Conservation (phyloP, 37 sponge, comb jelly and placozoan genomes). For the Trichoplax adhaerens region DNA sequence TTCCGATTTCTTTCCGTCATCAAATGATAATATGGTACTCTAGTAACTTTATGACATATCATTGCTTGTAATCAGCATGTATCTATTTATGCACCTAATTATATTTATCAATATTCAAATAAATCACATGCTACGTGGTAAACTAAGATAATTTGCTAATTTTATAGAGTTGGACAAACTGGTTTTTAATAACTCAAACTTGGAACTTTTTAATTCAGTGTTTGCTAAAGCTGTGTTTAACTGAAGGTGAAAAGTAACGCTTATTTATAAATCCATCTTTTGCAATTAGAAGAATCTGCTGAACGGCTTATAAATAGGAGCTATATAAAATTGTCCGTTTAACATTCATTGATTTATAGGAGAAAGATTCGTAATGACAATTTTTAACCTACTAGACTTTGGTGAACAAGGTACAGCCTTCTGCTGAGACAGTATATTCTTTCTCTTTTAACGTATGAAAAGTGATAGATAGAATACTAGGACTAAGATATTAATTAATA, state of each 20-base stretch:
- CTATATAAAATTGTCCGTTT: background rate
- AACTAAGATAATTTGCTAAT: too few relatives aligned
- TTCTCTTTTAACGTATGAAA: background rate
- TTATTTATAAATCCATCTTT: background rate
- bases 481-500: too few relatives aligned
- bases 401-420: constrained; percentile 63
- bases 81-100: too few relatives aligned
- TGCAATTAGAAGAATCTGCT: background rate
- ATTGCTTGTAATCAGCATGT: background rate
- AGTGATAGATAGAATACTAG: too few relatives aligned
- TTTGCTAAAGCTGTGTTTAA: constrained; percentile 78
- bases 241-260: constrained; percentile 41
- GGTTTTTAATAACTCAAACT: background rate
- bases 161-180: too few relatives aligned
- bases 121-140: too few relatives aligned
- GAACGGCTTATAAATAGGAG: background rate
- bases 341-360: constrained; percentile 22
- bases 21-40: too few relatives aligned
- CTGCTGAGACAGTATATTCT: background rate
- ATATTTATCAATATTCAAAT: too few relatives aligned
- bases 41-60: background rate
- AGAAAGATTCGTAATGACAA: constrained; percentile 86
- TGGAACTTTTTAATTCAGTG: constrained; percentile 79
- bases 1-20: constrained; percentile 23
- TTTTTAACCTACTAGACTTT: constrained; percentile 69